A percentile compares a stretch with the other conserved stretches of the same genome.
Evolutionary conservation across 2,797 vertebrate species (phyloP).

Genomic region (Yasuhikotakia modesta): DNA sequence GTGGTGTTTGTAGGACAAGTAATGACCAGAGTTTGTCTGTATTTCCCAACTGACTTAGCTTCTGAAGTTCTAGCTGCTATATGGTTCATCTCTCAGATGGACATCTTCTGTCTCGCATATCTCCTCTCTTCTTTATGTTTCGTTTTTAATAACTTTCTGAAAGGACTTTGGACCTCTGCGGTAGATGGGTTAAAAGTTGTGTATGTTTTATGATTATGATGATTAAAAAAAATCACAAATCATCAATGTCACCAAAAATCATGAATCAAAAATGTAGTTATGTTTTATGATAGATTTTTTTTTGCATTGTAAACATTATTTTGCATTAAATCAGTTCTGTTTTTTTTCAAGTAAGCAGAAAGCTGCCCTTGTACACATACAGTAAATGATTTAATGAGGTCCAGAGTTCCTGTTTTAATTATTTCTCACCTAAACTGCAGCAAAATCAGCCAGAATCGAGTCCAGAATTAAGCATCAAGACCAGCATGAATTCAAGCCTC

Average conservation of each 20-base stretch:
- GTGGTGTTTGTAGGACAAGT: constrained; percentile 48
- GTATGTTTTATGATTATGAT: neutral
- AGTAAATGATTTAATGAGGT: constrained; percentile 34
- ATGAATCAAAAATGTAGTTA: too few relatives aligned
- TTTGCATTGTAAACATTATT: neutral
- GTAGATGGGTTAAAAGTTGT: neutral
- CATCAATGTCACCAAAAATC: too few relatives aligned
- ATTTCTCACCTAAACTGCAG: constrained; percentile 44
- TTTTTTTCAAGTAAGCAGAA: neutral
- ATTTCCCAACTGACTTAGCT: constrained; percentile 79
- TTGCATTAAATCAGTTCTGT: neutral
- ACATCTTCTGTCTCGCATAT: constrained; percentile 25
- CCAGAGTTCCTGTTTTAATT: constrained; percentile 41
- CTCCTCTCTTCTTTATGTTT: constrained; percentile 11
- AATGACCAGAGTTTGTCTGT: constrained; percentile 71
- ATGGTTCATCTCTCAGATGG: constrained; percentile 37
- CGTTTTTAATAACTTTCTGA: constrained; percentile 27
- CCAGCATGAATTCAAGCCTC: constrained; percentile 26
- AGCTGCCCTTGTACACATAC: neutral
- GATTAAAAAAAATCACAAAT: too few relatives aligned
- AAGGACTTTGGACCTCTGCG: constrained; percentile 63
- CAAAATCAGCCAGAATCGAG: constrained; percentile 31
- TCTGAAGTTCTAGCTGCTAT: constrained; percentile 66
- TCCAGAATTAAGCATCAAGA: constrained; percentile 13
- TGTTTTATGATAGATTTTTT: neutral